These are phyloP conservation scores for Sceloporus undulatus DNA, from an alignment of 2,113 vertebrate species.

Conservation along the genomic window DNA sequence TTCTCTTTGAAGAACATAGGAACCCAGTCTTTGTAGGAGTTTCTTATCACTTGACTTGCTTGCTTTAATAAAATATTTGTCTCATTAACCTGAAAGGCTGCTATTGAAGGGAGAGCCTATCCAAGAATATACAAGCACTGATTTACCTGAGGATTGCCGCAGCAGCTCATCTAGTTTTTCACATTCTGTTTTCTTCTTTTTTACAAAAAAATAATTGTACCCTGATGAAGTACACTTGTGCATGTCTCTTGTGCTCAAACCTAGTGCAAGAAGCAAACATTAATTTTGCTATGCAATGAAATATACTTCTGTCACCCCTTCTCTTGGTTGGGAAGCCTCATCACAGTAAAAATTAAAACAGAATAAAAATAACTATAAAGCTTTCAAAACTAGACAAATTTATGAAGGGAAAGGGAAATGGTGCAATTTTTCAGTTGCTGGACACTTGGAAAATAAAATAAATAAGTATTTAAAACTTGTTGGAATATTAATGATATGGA, in stretches of 20 bases:
- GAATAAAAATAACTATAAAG: not conserved
- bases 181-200: slow-evolving; percentile 56
- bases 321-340: too few species aligned
- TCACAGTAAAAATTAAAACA: not conserved
- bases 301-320: too few species aligned
- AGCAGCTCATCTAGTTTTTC: slow-evolving; percentile 63
- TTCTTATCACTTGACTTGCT: not conserved
- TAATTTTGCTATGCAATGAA: slow-evolving; percentile 7
- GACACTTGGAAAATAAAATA: not conserved
- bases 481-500: not conserved
- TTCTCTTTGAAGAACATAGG: not conserved
- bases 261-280: slow-evolving; percentile 56
- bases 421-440: not conserved
- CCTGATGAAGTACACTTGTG: slow-evolving; percentile 61
- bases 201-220: slow-evolving; percentile 6
- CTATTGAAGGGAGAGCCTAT: not conserved
- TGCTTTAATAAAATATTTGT: not conserved
- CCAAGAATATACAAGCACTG: not conserved
- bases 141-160: slow-evolving; percentile 70
- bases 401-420: not conserved
- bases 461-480: not conserved
- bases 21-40: not conserved
- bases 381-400: not conserved
- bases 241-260: slow-evolving; percentile 41
- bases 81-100: not conserved